phyloP scores from a whole-genome alignment of 2,888 invertebrate species.

The Lydus trimaculatus region DNA sequence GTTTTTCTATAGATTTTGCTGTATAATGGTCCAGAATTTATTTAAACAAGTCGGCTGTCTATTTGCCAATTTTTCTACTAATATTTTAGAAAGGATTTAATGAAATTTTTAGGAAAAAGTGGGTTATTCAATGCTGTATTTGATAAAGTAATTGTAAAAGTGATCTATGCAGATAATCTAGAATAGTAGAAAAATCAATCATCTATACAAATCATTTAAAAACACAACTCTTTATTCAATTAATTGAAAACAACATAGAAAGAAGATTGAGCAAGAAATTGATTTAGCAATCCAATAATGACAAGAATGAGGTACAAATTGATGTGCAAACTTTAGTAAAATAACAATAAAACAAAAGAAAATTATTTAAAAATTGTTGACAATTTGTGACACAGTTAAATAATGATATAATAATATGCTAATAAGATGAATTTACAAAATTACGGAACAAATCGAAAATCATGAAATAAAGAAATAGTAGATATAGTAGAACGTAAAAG shows the following conservation, averaged over 20 bases:
- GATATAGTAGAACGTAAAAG: no score
- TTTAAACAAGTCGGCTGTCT: background rate
- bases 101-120: constrained; percentile 11
- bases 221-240: background rate
- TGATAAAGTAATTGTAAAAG: background rate
- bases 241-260: background rate
- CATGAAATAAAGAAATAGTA: no score
- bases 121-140: constrained; percentile 14
- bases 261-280: background rate
- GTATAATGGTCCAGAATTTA: background rate
- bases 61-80: constrained; percentile 4
- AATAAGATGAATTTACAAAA: background rate
- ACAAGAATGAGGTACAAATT: background rate
- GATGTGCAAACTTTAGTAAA: background rate
- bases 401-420: background rate
- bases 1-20: background rate
- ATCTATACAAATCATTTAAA: background rate
- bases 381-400: background rate
- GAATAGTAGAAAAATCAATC: background rate
- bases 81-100: background rate
- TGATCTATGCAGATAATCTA: constrained; percentile 6
- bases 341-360: background rate
- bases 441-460: background rate
- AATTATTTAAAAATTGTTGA: background rate
- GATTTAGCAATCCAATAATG: background rate